Conservation (phyloP, 2,797 vertebrate genomes). For the Lepilemur ruficaudatus region DNA sequence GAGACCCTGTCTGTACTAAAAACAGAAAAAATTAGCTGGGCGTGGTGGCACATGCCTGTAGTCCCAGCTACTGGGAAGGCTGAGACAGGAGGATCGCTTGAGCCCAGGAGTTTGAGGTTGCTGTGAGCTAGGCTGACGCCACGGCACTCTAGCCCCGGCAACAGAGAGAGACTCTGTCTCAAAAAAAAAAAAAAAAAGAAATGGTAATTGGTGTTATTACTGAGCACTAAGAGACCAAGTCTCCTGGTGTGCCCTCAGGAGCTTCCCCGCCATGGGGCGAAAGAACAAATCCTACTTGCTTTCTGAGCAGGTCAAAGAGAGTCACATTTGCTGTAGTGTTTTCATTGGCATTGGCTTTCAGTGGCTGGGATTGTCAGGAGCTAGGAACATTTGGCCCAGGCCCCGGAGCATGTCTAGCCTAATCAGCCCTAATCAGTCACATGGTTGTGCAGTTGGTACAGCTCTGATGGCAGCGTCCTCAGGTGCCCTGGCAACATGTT, state of each 20-base stretch:
- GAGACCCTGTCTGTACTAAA: no score
- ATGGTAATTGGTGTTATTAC: background rate
- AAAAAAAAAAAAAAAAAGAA: background rate
- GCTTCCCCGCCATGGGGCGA: background rate
- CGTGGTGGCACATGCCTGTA: no score
- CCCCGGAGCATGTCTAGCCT: constrained; percentile 29
- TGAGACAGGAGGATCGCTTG: no score
- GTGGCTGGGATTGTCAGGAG: background rate
- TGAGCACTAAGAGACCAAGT: background rate
- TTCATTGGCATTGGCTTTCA: background rate
- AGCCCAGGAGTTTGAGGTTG: no score
- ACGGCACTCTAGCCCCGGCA: no score
- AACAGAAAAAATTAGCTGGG: no score
- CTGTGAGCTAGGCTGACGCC: no score
- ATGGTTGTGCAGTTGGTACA: constrained; percentile 50
- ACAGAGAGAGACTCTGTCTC: no score
- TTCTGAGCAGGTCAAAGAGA: constrained; percentile 19
- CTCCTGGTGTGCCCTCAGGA: background rate
- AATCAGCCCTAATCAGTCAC: constrained; percentile 68
- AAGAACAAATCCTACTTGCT: background rate
- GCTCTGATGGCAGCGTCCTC: constrained; percentile 62
- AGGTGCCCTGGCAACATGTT: constrained; percentile 49
- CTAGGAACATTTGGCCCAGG: constrained; percentile 31
- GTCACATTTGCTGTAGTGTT: background rate
- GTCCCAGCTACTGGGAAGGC: no score